Evolutionary conservation across 1,140 invertebrate genomes (phyloP).

Genomic region (Lamellibrachia luymesi): DNA sequence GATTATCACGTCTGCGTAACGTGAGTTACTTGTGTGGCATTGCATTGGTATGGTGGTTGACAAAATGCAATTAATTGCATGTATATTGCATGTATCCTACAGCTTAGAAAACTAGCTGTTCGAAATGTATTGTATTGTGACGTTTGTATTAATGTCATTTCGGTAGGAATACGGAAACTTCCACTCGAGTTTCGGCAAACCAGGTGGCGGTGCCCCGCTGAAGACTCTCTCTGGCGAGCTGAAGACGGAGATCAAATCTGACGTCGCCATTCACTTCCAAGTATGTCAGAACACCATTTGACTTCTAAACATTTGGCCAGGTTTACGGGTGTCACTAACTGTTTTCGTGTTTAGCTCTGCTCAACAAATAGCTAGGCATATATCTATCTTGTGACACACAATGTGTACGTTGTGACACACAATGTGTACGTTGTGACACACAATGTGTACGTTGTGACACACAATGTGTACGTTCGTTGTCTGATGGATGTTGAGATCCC

Average conservation of each 20-base stretch:
- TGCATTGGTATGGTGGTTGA: too few relatives aligned
- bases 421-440: neutral
- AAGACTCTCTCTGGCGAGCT: conserved; percentile 16
- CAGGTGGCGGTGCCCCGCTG: conserved; percentile 24
- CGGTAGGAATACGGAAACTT: conserved; percentile 21
- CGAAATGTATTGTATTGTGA: too few relatives aligned
- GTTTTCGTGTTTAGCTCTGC: neutral
- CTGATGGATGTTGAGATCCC: neutral
- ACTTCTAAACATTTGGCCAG: neutral
- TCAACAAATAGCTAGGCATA: neutral
- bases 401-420: neutral
- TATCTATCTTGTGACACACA: neutral
- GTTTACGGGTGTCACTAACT: neutral
- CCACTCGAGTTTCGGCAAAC: conserved; percentile 17
- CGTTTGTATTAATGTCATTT: neutral
- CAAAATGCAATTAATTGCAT: too few relatives aligned
- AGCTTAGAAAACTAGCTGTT: too few relatives aligned
- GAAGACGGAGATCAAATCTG: conserved; percentile 22
- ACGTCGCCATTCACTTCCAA: conserved; percentile 20
- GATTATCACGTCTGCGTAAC: too few relatives aligned
- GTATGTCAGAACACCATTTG: neutral
- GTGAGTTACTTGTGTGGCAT: too few relatives aligned
- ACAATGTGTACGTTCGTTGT: neutral
- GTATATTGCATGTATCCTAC: too few relatives aligned
- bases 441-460: neutral